phyloP scores from a whole-genome alignment of 2,113 vertebrate genomes.

The Protobothrops mucrosquamatus region DNA sequence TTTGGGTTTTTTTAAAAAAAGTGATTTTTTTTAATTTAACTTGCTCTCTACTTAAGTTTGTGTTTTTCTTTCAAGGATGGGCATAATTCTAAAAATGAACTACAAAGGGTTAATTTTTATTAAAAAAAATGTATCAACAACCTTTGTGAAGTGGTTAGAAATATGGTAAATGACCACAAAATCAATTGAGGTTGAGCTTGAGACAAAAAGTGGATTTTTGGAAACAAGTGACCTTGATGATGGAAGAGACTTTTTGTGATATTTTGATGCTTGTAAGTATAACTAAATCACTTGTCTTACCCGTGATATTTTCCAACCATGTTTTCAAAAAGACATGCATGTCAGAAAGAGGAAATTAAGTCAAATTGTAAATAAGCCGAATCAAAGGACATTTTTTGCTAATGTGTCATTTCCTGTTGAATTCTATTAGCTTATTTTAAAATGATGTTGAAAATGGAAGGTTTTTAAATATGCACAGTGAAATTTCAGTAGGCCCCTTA shows the following conservation, averaged over 20 bases:
- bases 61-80: constrained; percentile 93
- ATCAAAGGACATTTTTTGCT: constrained; percentile 68
- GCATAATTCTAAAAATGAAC: constrained; percentile 93
- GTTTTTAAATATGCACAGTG: constrained; percentile 56
- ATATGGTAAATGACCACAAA: constrained; percentile 94
- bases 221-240: constrained; percentile 91
- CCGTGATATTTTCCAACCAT: constrained; percentile 79
- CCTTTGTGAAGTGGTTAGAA: constrained; percentile 93
- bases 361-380: constrained; percentile 67
- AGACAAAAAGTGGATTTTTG: constrained; percentile 94
- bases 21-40: constrained; percentile 77
- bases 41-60: constrained; percentile 90
- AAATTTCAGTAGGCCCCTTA: constrained; percentile 50
- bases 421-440: constrained; percentile 59
- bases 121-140: constrained; percentile 86
- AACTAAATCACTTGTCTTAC: constrained; percentile 82
- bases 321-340: constrained; percentile 81
- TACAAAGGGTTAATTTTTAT: constrained; percentile 96
- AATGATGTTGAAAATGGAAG: constrained; percentile 46
- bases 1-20: constrained; percentile 55
- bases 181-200: constrained; percentile 92
- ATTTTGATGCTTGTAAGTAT: constrained; percentile 98
- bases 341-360: constrained; percentile 73
- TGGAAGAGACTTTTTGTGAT: constrained; percentile 91
- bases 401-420: constrained; percentile 65